These are phyloP conservation scores for Stramonita haemastoma DNA, from an alignment of 2,888 invertebrate genomes.

Conservation along the genomic window DNA sequence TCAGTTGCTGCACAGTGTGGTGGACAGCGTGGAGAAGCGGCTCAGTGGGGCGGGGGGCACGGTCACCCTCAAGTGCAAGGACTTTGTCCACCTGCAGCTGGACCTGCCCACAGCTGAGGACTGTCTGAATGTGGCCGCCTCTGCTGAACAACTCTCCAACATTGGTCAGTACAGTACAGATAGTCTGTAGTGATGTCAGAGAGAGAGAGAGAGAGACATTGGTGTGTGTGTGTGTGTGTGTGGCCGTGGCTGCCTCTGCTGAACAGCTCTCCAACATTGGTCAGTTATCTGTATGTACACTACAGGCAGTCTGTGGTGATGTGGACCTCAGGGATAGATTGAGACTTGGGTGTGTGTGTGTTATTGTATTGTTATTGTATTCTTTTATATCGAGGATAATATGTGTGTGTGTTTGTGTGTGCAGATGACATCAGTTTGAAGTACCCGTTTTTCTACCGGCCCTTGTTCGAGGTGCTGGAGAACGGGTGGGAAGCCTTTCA, in stretches of 20 bases:
- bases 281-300: no score
- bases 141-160: slow-evolving; percentile 91
- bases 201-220: no score
- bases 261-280: no score
- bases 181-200: no score
- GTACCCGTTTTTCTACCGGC: slow-evolving; percentile 97
- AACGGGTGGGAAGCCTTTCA: slow-evolving; percentile 96
- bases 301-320: no score
- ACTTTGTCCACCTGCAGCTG: slow-evolving; percentile 90
- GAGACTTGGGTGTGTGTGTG: no score
- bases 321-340: no score
- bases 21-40: slow-evolving; percentile 93
- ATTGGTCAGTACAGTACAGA: slow-evolving; percentile 81
- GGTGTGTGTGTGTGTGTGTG: no score
- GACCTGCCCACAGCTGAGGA: slow-evolving; percentile 90
- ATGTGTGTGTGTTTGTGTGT: slow-evolving; percentile 46
- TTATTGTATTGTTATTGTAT: no score
- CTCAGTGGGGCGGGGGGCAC: slow-evolving; percentile 83
- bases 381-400: no score
- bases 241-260: no score
- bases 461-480: slow-evolving; percentile 92
- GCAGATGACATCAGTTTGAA: slow-evolving; percentile 85
- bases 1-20: slow-evolving; percentile 93
- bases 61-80: slow-evolving; percentile 94
- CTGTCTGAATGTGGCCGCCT: slow-evolving; percentile 88